Base-by-base conservation (phyloP, 2,888 invertebrate genomes). In the Drosophila lacicola region DNA sequence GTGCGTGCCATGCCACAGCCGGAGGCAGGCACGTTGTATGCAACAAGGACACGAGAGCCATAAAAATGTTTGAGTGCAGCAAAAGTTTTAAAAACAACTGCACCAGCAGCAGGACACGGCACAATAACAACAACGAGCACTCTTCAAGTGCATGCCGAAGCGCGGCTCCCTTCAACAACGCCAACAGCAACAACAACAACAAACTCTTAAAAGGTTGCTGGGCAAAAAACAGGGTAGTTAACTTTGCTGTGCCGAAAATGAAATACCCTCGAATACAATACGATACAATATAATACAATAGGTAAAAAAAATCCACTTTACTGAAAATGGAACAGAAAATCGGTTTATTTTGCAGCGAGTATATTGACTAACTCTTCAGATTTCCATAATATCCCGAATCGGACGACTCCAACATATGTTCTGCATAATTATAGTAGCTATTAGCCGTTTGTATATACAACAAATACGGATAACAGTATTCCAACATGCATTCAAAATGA, bases 21-120 rank as follows among this genome's bases (percentile, higher is more conserved):
- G 34, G 55, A 21, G 54, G 61, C 73, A 41, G 58, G 64, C 62
- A 47, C 50, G 61, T 67, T 42, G 66, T 73, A 49, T 70, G 74
- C 68, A 78, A 75, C 84, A 85, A 87, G 87, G 87, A 85, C 87
- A 82, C 73, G 50, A 75, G 69, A 60, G 87, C 71, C 84, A 80
- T 84, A 84, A 87, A 84, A 84, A 79, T 86, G 80, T 82, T 83
- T 68, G 61, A 63, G 73, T 73, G 77, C 70, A 57, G 64, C 62
- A 71, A 74, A 83, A 77, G 63, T 69, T 80, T 74, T 66, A 49
- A 82, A 82, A 84, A 82, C 74, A 78, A 74, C 74, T 78, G 72
- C 66, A 72, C 54, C 63, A 74, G 53, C 42, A 70, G 64, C 64
- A 71, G 57, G 42, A 57, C 54, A 69, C 45, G 54, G 37, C 33